Base-by-base conservation (phyloP, 2,888 invertebrate genomes). In the Theretra japonica region DNA sequence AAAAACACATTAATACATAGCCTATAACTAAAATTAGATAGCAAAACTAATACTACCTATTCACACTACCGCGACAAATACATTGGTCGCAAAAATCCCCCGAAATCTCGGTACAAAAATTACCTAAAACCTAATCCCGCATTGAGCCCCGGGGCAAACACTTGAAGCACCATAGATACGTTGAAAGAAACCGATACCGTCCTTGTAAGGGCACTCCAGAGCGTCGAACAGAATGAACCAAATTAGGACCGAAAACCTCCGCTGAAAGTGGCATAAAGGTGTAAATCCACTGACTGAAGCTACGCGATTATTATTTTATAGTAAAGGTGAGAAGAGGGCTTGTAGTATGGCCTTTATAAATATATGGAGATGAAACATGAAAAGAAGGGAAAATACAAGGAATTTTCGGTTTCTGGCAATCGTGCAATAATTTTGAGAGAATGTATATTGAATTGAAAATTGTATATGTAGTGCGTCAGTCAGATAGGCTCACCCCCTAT, bases 221-320 rank as follows among this genome's bases (percentile, higher is more conserved):
- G 41, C 65, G 65, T 17, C 65, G 41, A 48, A 65, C 48, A 65
- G 48, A 65, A 41, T 65, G 65, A 48, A 48, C 65, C 65, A 65
- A 65, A 65, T 65, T 65, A 65, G 65, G 65, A 65, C 21, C 41
- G 65, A 65, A 65, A 65, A 21, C 48, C 65, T 65, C 48, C 21
- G 41, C 23, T 8, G 23, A 65, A 21, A 41, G 23, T 23, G 23
- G 48, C 15, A 6, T 65, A 23, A 48, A 48, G 48, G 2, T 6
- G 4, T 15, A 21, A 23, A 17, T 65, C 65, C 65, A 48, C 23
- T 41, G 17, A n/a, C 5, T 23, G 1, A 19, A 60, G 41, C 41
- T 65, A 41, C 6, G n/a, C 33, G 4, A 4, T 8, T 8, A 15
- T 33, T 11, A 11, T 28, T 33, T 21, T 41, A 28, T 19, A 6